Evolutionary conservation across 2,113 vertebrate species (phyloP), one percentile per base, ranked within the genome.

Genomic region (Hippopotamus amphibius): DNA sequence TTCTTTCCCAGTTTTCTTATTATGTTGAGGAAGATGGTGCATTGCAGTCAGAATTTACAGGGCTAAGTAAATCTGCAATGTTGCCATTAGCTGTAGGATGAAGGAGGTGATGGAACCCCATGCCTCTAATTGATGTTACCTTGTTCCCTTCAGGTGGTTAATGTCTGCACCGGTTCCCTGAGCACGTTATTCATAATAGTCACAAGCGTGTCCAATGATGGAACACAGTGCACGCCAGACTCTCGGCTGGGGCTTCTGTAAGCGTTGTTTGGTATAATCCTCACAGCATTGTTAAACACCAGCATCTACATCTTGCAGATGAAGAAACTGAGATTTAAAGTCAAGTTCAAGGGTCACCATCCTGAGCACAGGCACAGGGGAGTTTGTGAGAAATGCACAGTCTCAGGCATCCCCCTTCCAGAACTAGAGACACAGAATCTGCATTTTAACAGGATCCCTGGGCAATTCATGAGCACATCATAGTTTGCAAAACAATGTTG

Each of bases 121-220:
- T 61, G 88, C 81, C 55, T 87, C 59, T 33, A 76, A 93, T 91
- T 97, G 97, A 96, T 74, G 65, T 84, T 50, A 48, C 94, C 96
- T 98, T 8, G 79, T 46, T 98, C 98, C 97, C 97, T 96, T 96
- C 98, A 71, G n/a, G 0, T 95, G 98, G 98, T 88, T 98, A 98
- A 98, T 98, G 97, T 98, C 88, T 74, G 80, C 97, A 69, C 97
- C 71, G 93, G 98, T 97, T 98, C 98, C 93, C 89, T 86, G 98
- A 98, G 96, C 98, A 98, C 97, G 97, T 98, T 96, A 97, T 98
- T 90, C 72, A 69, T 87, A 94, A 83, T 74, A 90, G 90, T 59
- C 41, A 77, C n/a, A 41, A 41, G 50, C 5, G 15, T 5, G 0
- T 30, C 79, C 43, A 7, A 80, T 0, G 0, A 24, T 0, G 17